A percentile compares a stretch with the other conserved stretches of the same genome.
phyloP scores from a whole-genome alignment of 1,140 invertebrate genomes.

The Psix sp. region DNA sequence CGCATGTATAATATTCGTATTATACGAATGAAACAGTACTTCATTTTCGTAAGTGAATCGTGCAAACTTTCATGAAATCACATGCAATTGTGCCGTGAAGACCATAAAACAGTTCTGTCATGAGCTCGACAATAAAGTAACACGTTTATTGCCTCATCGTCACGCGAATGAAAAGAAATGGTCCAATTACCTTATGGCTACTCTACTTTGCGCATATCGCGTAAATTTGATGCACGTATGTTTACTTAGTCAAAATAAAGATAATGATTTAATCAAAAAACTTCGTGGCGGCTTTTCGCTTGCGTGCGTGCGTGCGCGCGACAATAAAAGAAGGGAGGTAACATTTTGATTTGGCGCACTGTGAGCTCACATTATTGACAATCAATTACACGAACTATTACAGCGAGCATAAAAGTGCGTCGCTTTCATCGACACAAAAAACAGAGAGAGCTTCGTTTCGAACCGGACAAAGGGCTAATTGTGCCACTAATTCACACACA shows the following conservation, averaged over 20 bases:
- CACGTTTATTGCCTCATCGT: slow-evolving; percentile 40
- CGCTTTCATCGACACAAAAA: too few species aligned
- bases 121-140: slow-evolving; percentile 26
- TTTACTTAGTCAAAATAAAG: slow-evolving; percentile 10
- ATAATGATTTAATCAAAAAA: slow-evolving; percentile 45
- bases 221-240: slow-evolving; percentile 13
- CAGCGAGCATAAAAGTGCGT: too few species aligned
- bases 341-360: slow-evolving; percentile 7
- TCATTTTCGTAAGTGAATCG: slow-evolving; percentile 35
- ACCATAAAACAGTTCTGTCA: slow-evolving; percentile 32
- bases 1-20: slow-evolving; percentile 16
- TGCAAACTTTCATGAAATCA: slow-evolving; percentile 39
- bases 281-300: slow-evolving; percentile 23
- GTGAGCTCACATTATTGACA: slow-evolving; percentile 24
- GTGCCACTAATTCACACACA: slow-evolving; percentile 32
- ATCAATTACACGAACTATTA: slow-evolving; percentile 33
- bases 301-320: neutral
- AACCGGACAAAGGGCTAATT: slow-evolving; percentile 10
- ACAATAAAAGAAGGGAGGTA: slow-evolving; percentile 8
- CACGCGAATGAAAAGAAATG: slow-evolving; percentile 14
- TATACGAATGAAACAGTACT: slow-evolving; percentile 28
- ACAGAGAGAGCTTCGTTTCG: neutral
- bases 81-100: slow-evolving; percentile 38
- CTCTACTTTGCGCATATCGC: slow-evolving; percentile 12
- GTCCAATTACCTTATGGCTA: slow-evolving; percentile 22